phyloP scores from a whole-genome alignment of 1,140 invertebrate genomes.

The Sinella curviseta region DNA sequence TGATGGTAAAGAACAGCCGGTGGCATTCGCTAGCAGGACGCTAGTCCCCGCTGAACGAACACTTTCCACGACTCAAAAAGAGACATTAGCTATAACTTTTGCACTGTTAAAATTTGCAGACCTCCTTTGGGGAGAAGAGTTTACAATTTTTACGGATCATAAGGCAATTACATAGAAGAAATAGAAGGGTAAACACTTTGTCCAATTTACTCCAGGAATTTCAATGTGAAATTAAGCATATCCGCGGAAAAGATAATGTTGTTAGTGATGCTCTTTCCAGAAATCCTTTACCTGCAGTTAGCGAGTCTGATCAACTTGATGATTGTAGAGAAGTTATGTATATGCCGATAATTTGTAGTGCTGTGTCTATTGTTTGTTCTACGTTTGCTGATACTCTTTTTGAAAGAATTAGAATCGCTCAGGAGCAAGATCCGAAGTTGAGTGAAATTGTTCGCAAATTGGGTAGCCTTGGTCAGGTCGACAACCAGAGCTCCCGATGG shows the following conservation, averaged over 20 bases:
- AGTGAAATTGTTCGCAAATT: not conserved
- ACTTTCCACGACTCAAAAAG: not conserved
- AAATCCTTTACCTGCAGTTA: slow-evolving; percentile 37
- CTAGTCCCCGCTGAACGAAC: not conserved
- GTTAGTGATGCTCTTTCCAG: slow-evolving; percentile 38
- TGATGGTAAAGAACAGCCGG: slow-evolving; percentile 18
- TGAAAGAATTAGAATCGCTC: not conserved
- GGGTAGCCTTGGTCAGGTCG: not conserved
- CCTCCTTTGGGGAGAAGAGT: slow-evolving; percentile 10
- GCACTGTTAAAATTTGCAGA: slow-evolving; percentile 31
- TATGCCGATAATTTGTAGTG: not conserved
- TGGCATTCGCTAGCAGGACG: slow-evolving; percentile 34
- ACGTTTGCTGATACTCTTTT: not conserved
- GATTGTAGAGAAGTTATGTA: not conserved
- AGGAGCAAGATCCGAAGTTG: not conserved
- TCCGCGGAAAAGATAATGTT: slow-evolving; percentile 50
- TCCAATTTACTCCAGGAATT: slow-evolving; percentile 43
- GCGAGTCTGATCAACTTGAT: slow-evolving; percentile 29
- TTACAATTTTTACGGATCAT: slow-evolving; percentile 38
- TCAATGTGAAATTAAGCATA: slow-evolving; percentile 45
- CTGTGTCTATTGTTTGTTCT: no score
- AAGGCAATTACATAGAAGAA: slow-evolving; percentile 34
- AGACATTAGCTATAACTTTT: not conserved
- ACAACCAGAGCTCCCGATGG: not conserved
- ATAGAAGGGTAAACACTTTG: slow-evolving; percentile 16